These are phyloP conservation scores for Cryptocephalus moraei DNA, from an alignment of 2,888 invertebrate genomes.

Conservation along the genomic window DNA sequence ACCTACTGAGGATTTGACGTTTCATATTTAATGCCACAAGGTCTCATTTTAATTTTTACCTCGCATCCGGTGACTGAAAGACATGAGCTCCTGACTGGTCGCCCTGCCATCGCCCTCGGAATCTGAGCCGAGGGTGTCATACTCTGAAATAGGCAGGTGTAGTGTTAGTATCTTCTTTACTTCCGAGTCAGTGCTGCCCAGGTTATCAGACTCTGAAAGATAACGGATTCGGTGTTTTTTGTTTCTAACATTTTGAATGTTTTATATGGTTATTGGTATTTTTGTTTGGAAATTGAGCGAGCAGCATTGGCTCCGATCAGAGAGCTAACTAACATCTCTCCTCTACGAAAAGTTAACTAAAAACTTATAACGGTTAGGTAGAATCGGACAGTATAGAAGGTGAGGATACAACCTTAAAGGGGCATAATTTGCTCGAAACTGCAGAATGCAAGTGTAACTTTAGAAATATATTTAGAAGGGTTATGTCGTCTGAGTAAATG, in stretches of 20 bases:
- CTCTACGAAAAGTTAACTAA: neutral
- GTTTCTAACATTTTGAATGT: neutral
- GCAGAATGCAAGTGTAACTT: too few relatives aligned
- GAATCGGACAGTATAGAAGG: neutral
- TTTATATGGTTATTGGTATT: neutral
- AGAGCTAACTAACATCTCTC: neutral
- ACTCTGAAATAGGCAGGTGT: conserved; percentile 89
- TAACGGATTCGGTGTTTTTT: conserved; percentile 13
- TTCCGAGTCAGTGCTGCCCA: conserved; percentile 91
- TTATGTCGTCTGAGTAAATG: too few relatives aligned
- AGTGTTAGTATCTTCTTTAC: conserved; percentile 87
- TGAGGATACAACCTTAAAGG: neutral
- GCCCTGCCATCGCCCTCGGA: conserved; percentile 67
- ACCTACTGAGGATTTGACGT: too few relatives aligned
- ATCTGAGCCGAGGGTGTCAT: conserved; percentile 74
- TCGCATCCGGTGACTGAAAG: conserved; percentile 42
- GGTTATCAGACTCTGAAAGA: conserved; percentile 81
- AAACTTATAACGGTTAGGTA: neutral
- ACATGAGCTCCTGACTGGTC: conserved; percentile 48
- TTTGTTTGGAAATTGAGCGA: conserved; percentile 9
- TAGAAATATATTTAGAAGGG: too few relatives aligned
- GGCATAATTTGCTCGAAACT: too few relatives aligned
- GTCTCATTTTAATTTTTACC: conserved; percentile 22
- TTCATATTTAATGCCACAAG: too few relatives aligned
- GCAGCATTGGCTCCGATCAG: conserved; percentile 27